A percentile compares a stretch with the other conserved stretches of the same genome.
Conservation (phyloP, 1,140 invertebrate species). For the Drosophila nigromelanica region DNA sequence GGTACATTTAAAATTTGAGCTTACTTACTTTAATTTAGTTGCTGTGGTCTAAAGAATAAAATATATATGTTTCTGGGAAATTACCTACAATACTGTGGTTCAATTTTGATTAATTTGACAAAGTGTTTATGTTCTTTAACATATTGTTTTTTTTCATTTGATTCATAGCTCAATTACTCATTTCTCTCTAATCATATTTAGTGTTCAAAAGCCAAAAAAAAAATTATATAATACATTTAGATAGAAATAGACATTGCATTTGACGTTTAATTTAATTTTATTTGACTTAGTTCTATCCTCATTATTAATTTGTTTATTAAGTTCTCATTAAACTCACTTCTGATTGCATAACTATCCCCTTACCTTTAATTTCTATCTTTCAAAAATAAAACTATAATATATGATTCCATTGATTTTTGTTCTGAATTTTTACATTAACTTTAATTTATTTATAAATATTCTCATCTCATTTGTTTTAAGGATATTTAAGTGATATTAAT, state of each 20-base stretch:
- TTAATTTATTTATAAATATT: too few relatives aligned
- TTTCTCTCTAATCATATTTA: too few relatives aligned
- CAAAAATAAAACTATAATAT: neutral
- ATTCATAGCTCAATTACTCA: too few relatives aligned
- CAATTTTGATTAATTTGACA: slow-evolving; percentile 15
- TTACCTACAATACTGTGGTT: neutral
- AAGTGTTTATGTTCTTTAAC: neutral
- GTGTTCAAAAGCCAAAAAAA: too few relatives aligned
- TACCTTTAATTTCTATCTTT: too few relatives aligned
- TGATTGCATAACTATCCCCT: too few relatives aligned
- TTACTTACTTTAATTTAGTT: slow-evolving; percentile 7
- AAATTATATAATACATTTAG: too few relatives aligned
- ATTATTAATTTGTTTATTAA: neutral
- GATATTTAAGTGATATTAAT: neutral
- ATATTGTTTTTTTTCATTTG: too few relatives aligned
- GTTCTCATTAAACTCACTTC: neutral
- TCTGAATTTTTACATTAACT: too few relatives aligned
- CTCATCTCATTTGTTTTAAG: neutral
- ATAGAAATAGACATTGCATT: too few relatives aligned
- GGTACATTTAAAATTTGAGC: neutral
- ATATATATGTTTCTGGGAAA: neutral
- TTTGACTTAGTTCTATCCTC: too few relatives aligned
- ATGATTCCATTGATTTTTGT: neutral
- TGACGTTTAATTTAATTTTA: too few relatives aligned
- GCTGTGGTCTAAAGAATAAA: neutral